These are phyloP conservation scores for Bombus haemorrhoidalis DNA, from an alignment of 1,140 invertebrate genomes.

Conservation along the genomic window DNA sequence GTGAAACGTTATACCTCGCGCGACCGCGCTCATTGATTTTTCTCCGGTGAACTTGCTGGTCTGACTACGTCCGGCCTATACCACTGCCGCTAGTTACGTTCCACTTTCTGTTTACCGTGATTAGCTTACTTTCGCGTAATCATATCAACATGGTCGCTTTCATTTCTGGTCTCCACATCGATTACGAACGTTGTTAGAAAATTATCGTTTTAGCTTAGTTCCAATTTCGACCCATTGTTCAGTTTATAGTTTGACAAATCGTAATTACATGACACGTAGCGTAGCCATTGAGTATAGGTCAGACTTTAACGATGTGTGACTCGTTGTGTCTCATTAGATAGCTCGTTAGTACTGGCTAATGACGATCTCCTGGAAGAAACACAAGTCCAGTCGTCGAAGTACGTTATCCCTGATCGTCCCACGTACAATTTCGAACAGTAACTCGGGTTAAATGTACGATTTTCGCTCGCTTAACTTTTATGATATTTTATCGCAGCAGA, in stretches of 20 bases:
- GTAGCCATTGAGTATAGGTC: background rate
- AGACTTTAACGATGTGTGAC: slow-evolving; percentile 13
- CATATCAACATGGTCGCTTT: too few species aligned
- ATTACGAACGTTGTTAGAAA: too few species aligned
- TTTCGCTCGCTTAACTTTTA: background rate
- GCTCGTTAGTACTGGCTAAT: slow-evolving; percentile 25
- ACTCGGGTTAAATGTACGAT: background rate
- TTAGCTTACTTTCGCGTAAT: background rate
- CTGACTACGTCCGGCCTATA: slow-evolving; percentile 3
- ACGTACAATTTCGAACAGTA: background rate
- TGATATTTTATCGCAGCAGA: rapidly evolving
- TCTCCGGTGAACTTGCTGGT: slow-evolving; percentile 13
- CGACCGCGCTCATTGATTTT: slow-evolving; percentile 9
- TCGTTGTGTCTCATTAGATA: slow-evolving; percentile 21
- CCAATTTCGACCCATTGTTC: background rate
- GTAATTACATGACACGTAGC: background rate
- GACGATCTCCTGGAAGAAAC: too few species aligned
- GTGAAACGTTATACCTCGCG: background rate
- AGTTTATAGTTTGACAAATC: background rate
- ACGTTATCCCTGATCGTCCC: background rate
- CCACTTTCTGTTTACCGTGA: background rate
- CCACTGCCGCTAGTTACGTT: background rate
- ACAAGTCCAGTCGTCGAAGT: slow-evolving; percentile 1
- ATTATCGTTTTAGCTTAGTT: background rate
- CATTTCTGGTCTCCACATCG: too few species aligned